Base-by-base conservation (phyloP, 2,113 vertebrate genomes). In the Acanthisitta chloris region DNA sequence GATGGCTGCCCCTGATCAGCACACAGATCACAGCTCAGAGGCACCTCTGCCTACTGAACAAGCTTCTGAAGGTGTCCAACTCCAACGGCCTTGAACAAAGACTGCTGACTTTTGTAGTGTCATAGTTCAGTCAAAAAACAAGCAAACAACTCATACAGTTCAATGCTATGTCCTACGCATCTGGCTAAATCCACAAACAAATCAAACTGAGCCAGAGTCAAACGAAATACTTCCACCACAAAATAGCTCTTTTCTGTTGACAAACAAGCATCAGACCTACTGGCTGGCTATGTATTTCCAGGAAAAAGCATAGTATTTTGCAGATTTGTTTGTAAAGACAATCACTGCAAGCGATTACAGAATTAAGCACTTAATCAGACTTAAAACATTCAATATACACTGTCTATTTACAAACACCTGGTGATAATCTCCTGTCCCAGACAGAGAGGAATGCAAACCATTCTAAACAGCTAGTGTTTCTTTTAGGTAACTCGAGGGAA, bases 101-200 rank as follows among this genome's bases (percentile, higher is more conserved):
- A 24, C 61, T 14, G 20, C 36, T 23, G 13, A 48, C 10, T 10
- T 48, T 5, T 12, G 23, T 11, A 84, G 42, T 3, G 6, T 6
- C 34, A 8, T 0, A 1, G 45, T 38, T 70, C 67, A 52, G 61
- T 12, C 5, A 14, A 42, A 16, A 46, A 28, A 79, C 1, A 62
- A 28, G 74, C 1, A 62, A 62, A 28, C 14, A 18, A 5, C 38
- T 54, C 65, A 13, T 5, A 10, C 19, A 45, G 5, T 7, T 51
- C 49, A 25, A 1, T 6, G 29, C 40, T 7, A 1, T 0, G 3
- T 23, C 46, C 59, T 52, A 14, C 29, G 38, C 65, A 36, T 12
- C 26, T 13, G 52, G 42, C 38, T 8, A 5, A 59, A 23, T 19
- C 42, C 52, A 74, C 25, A 29, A 28, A 49, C 43, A 29, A 69